Conservation (phyloP, 2,888 invertebrate genomes). For the Miltochrista miniata region DNA sequence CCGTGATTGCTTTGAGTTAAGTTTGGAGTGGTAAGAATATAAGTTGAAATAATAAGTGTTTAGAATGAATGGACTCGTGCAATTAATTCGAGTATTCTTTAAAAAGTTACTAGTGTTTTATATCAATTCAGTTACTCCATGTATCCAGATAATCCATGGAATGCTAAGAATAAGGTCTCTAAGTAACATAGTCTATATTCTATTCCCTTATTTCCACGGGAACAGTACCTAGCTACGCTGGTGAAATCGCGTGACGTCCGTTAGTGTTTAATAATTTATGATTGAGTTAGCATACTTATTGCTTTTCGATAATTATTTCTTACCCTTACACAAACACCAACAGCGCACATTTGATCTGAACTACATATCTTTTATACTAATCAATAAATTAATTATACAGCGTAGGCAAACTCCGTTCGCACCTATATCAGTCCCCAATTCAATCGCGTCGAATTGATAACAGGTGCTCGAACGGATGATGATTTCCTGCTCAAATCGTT, state of each 20-base stretch:
- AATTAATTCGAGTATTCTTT: not conserved
- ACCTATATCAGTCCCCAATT: not conserved
- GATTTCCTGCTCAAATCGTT: slow-evolving; percentile 2
- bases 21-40: slow-evolving; percentile 1
- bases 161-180: too few relatives aligned
- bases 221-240: too few relatives aligned
- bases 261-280: too few relatives aligned
- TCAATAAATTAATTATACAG: not conserved
- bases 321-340: too few relatives aligned
- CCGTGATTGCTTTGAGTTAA: slow-evolving; percentile 14
- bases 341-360: not conserved
- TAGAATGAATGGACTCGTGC: slow-evolving; percentile 7
- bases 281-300: too few relatives aligned
- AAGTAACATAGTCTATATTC: too few relatives aligned
- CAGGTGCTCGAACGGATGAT: slow-evolving; percentile 4
- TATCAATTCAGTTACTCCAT: too few relatives aligned
- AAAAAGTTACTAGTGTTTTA: too few relatives aligned
- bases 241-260: too few relatives aligned
- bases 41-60: not conserved
- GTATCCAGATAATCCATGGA: too few relatives aligned
- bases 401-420: slow-evolving; percentile 1
- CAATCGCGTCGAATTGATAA: not conserved
- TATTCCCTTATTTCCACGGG: too few relatives aligned
- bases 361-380: not conserved
- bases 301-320: too few relatives aligned